A percentile compares a stretch with the other conserved stretches of the same genome.
Conservation (phyloP, 2,797 vertebrate species). For the Peromyscus attwateri region DNA sequence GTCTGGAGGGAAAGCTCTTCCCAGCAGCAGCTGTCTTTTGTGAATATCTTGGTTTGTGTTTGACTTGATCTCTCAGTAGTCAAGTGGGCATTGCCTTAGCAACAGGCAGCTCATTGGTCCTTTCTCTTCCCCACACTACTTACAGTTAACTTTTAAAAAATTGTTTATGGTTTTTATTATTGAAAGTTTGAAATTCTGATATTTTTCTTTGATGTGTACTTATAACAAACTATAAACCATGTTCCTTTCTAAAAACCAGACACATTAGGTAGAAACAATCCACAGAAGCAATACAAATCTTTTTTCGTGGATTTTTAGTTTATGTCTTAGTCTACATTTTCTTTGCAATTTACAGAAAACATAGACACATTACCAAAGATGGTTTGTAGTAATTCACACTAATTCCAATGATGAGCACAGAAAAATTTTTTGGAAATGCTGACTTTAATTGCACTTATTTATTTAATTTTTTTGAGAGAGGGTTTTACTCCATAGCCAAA, state of each 20-base stretch:
- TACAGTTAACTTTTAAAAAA: background rate
- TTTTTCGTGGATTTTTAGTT: conserved; percentile 37
- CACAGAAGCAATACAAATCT: background rate
- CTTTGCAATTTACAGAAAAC: conserved; percentile 64
- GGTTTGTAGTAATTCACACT: conserved; percentile 32
- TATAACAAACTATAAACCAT: conserved; percentile 27
- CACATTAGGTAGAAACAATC: conserved; percentile 19
- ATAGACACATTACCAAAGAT: conserved; percentile 43
- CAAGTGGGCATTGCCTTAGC: background rate
- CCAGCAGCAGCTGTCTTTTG: background rate
- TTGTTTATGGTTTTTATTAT: conserved; percentile 29
- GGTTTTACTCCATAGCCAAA: background rate
- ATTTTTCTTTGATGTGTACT: conserved; percentile 11
- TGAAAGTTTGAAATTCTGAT: background rate
- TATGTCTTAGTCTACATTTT: conserved; percentile 53
- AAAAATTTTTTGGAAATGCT: conserved; percentile 39
- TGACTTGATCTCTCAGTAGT: background rate
- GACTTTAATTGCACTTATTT: conserved; percentile 1
- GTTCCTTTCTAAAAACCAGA: conserved; percentile 40
- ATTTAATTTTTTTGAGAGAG: background rate
- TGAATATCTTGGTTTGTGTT: background rate
- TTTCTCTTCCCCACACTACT: background rate
- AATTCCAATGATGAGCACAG: conserved; percentile 61
- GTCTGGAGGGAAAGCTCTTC: background rate
- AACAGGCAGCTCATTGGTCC: background rate